These are phyloP conservation scores for Noturus placidus DNA, from an alignment of 2,113 vertebrate genomes.

Conservation along the genomic window DNA sequence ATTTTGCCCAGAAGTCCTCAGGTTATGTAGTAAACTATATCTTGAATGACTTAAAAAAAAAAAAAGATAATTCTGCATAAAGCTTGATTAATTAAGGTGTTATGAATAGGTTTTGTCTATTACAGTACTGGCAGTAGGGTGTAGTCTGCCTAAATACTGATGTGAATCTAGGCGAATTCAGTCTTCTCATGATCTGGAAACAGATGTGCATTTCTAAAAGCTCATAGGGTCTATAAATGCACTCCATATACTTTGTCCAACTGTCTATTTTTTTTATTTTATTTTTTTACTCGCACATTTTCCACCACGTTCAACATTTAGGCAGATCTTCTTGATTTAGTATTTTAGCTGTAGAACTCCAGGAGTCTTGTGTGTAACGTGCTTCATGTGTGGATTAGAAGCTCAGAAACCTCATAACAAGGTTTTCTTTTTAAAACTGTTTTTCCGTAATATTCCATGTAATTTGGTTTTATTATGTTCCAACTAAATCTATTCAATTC, in stretches of 20 bases:
- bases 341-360: background rate
- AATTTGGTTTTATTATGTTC: background rate
- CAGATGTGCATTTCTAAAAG: constrained; percentile 47
- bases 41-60: background rate
- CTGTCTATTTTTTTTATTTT: constrained; percentile 1
- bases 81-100: background rate
- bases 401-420: background rate
- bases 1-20: background rate
- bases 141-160: constrained; percentile 36
- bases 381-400: background rate
- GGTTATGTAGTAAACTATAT: background rate
- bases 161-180: constrained; percentile 16
- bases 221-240: background rate
- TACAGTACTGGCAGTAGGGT: constrained; percentile 13
- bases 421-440: background rate
- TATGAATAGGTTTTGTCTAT: background rate
- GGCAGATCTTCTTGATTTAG: background rate
- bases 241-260: constrained; percentile 25
- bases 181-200: constrained; percentile 26
- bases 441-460: background rate
- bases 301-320: background rate
- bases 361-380: background rate
- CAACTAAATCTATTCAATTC: background rate
- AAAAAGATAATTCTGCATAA: background rate
- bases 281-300: background rate